These are phyloP conservation scores for Cyprinodon variegatus DNA, from an alignment of 2,113 vertebrate genomes.

Conservation along the genomic window DNA sequence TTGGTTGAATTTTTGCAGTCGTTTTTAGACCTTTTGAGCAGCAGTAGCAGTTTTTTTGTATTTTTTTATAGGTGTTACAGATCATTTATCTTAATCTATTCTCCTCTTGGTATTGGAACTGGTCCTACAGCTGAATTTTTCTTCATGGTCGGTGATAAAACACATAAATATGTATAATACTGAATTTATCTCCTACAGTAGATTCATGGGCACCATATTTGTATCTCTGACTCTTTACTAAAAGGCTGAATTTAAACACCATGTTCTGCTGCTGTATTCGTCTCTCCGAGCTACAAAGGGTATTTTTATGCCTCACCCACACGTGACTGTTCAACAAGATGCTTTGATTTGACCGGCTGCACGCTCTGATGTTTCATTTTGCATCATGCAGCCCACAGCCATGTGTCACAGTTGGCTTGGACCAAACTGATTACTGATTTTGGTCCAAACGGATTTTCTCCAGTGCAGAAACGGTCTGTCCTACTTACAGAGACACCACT, in stretches of 20 bases:
- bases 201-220: background rate
- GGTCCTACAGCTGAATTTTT: background rate
- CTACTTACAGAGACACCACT: conserved; percentile 69
- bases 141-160: background rate
- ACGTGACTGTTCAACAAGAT: background rate
- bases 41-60: no score
- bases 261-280: background rate
- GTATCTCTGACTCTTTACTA: background rate
- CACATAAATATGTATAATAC: background rate
- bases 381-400: conserved; percentile 2
- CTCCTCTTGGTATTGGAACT: background rate
- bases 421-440: conserved; percentile 47
- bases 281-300: background rate
- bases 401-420: conserved; percentile 15
- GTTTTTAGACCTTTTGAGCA: no score
- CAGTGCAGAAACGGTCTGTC: conserved; percentile 57
- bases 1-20: no score
- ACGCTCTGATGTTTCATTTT: background rate
- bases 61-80: background rate
- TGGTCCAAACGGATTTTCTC: conserved; percentile 65
- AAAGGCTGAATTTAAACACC: background rate
- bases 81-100: background rate
- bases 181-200: background rate
- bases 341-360: background rate
- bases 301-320: background rate